These are phyloP conservation scores for Archips xylosteana DNA, from an alignment of 2,888 invertebrate species.

Conservation along the genomic window DNA sequence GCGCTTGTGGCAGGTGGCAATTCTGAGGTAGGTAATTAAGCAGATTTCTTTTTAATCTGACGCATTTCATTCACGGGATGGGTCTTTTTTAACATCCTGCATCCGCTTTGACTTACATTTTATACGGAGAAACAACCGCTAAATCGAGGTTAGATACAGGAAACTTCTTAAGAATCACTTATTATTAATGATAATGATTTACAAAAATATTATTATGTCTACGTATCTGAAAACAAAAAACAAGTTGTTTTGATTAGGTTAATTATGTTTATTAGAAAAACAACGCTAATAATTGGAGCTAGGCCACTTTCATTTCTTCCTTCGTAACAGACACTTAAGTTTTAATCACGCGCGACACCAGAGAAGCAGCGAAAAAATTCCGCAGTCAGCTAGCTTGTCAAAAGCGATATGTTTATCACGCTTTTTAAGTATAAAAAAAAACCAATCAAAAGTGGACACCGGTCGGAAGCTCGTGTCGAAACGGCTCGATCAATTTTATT, in stretches of 20 bases:
- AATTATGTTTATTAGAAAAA: no score
- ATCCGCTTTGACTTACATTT: background rate
- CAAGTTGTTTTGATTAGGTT: no score
- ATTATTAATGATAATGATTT: no score
- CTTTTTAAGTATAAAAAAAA: constrained; percentile 7
- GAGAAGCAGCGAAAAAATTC: background rate
- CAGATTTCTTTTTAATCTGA: constrained; percentile 27
- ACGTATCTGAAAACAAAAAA: no score
- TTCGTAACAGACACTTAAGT: background rate
- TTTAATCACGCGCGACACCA: background rate
- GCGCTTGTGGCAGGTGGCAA: constrained; percentile 48
- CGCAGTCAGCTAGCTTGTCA: constrained; percentile 5
- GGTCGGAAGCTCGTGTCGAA: constrained; percentile 59
- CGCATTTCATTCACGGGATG: constrained; percentile 12
- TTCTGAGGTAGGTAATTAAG: constrained; percentile 51
- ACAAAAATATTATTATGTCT: no score
- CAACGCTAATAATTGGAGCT: background rate
- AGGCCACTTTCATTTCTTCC: background rate
- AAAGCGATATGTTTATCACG: constrained; percentile 18
- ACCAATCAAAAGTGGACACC: constrained; percentile 49
- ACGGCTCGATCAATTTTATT: constrained; percentile 53
- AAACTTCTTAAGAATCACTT: background rate
- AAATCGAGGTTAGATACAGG: background rate
- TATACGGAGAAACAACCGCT: background rate
- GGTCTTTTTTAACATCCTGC: constrained; percentile 8